Base-by-base conservation (phyloP, 2,113 vertebrate genomes). In the Galeopterus variegatus region DNA sequence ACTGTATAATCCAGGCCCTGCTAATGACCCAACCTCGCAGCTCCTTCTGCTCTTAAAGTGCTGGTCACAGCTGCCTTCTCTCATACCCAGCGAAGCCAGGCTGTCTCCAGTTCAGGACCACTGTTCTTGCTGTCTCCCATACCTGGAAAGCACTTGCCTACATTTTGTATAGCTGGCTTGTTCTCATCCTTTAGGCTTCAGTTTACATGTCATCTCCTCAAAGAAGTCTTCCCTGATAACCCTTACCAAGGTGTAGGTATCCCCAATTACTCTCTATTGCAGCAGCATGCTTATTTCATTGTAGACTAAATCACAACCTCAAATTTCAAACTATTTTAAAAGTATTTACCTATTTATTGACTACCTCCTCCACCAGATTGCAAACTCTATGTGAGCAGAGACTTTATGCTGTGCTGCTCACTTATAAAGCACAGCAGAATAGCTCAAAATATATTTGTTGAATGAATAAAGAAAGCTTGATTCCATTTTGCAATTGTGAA, bases 171-270 rank as follows among this genome's bases (percentile, higher is more conserved):
- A 45, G 15, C 64, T 94, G 56, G 9, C 79, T 60, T 62, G 24
- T 62, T 19, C 52, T 94, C 33, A 62, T 69, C 89, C 41, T 36
- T 75, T 50, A 88, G 79, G 17, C 48, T 21, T 77, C 13, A 8
- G 3, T 83, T 80, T 73, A 36, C 69, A 89, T 84, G 64, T 50
- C 15, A 21, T 50, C 62, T 86, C 31, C 80, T 94, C 84, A 15
- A 64, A 65, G 90, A 94, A 75, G 80, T 65, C 84, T 85, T 79
- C 26, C 28, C 12, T 67, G 45, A 56, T 54, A 45, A 79, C n/a
- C 5, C 0, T 23, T 48, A 54, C 14, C 6, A 31, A 48, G 17
- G n/a, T 33, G n/a, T 33, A 65, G 81, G 31, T 54, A 13, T 48
- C 33, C 19, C n/a, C 17, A 54, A 0, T 80, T 62, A 12, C 31